A percentile compares a stretch with the other conserved stretches of the same genome.
Evolutionary conservation across 2,113 vertebrate genomes (phyloP).

Genomic region (Antechinus stuartii): DNA sequence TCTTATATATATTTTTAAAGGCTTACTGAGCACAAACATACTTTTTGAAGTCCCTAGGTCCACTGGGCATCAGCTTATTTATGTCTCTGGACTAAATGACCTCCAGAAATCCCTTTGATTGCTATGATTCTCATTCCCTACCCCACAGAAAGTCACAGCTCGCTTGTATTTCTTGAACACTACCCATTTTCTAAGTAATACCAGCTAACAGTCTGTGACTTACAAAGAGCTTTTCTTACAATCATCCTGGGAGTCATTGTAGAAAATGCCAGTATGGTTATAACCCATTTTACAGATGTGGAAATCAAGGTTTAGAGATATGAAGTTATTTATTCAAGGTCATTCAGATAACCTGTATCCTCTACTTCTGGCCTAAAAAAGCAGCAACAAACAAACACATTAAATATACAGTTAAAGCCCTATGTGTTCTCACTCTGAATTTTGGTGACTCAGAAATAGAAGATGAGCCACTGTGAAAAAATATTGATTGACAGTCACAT

Average conservation of each 20-base stretch:
- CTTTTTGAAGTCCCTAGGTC: background rate
- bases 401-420: background rate
- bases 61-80: background rate
- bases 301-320: background rate
- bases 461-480: background rate
- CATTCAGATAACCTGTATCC: background rate
- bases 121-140: background rate
- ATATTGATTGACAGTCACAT: background rate
- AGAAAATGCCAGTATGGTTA: background rate
- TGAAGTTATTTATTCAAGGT: background rate
- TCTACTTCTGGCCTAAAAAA: background rate
- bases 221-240: background rate
- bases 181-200: background rate
- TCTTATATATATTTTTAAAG: background rate
- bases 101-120: background rate
- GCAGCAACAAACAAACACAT: background rate
- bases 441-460: background rate
- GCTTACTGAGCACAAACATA: background rate
- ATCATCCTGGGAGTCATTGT: background rate
- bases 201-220: background rate
- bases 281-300: background rate
- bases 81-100: background rate
- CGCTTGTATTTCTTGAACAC: background rate
- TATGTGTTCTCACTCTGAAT: background rate
- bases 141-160: background rate